Evolutionary conservation across 1,140 invertebrate species (phyloP), one percentile per base, ranked within the genome.

Genomic region (Drosophila takahashii): DNA sequence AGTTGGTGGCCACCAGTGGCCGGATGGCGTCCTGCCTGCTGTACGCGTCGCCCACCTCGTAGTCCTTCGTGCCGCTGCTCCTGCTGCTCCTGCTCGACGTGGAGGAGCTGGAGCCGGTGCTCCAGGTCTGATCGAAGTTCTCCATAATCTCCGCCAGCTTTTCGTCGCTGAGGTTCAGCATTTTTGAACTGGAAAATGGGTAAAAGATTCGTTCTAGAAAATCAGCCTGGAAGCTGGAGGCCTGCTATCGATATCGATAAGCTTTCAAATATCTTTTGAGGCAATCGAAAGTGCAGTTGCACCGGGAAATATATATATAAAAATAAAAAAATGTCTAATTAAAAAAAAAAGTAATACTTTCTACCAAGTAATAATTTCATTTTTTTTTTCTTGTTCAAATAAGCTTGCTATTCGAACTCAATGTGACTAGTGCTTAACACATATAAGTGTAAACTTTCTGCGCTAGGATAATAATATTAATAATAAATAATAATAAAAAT

Each of bases 1-100:
- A 76, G 15, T 80, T 84, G 8, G 52, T 5, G 0, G 32, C 44
- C 4, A 47, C 7, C 8, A 84, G 60, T 4, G 80, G 80, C 0
- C 36, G 57, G 4, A 18, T 4, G 0, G 0, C 11, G 4, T 10
- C 3, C 8, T 9, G 15, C 3, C 0, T 9, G 0, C 9, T n/a
- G 3, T 37, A 6, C 4, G 22, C 1, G 11, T 18, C 22, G 8
- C 1, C 10, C 2, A 9, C 10, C 10, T 26, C 10, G n/a, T 1
- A 4, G 22, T 36, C 48, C 1, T 0, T 2, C 10, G 16, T 18
- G 4, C 7, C n/a, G 47, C n/a, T 48, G 45, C 26, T 15, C 9
- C 13, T 15, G 16, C 16, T 8, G 3, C 5, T 15, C n/a, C 8
- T 18, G 41, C 15, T 42, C 29, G 22, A 22, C 22, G 22, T 22